A percentile compares a stretch with the other conserved stretches of the same genome.
Conservation (phyloP, 2,888 invertebrate species). For the Alloplasta piceator region DNA sequence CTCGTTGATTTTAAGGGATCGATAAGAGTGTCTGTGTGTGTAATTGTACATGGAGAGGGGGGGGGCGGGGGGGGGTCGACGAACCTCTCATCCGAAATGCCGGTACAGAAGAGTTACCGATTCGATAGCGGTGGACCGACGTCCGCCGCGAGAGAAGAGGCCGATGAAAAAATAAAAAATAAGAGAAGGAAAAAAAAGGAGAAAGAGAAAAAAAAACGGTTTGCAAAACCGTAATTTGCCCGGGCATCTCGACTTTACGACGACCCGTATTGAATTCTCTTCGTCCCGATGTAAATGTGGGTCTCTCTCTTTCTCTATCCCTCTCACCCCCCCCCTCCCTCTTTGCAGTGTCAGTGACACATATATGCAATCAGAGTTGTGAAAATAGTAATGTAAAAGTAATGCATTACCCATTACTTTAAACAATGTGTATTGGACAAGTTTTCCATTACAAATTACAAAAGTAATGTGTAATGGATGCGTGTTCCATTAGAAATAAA, state of each 20-base stretch:
- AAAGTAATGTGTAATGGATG: too few relatives aligned
- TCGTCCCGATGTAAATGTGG: conserved; percentile 55
- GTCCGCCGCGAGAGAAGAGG: conserved; percentile 27
- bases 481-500: too few relatives aligned
- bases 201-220: conserved; percentile 38
- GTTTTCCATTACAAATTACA: too few relatives aligned
- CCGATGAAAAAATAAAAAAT: conserved; percentile 21
- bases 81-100: conserved; percentile 42
- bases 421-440: too few relatives aligned
- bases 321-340: conserved; percentile 12
- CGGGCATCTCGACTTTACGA: conserved; percentile 51
- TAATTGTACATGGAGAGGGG: not conserved
- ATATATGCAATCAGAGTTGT: too few relatives aligned
- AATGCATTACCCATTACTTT: too few relatives aligned
- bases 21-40: not conserved
- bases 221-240: conserved; percentile 61
- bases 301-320: conserved; percentile 47
- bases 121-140: conserved; percentile 46
- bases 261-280: conserved; percentile 60
- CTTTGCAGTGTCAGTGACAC: not conserved
- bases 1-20: too few relatives aligned
- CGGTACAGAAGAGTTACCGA: conserved; percentile 43
- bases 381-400: too few relatives aligned
- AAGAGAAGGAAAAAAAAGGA: conserved; percentile 27
- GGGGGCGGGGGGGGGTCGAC: conserved; percentile 51